Conservation (phyloP, 30 jellyfish, hydroid and myxozoan genomes). For the Aurelia sp. region DNA sequence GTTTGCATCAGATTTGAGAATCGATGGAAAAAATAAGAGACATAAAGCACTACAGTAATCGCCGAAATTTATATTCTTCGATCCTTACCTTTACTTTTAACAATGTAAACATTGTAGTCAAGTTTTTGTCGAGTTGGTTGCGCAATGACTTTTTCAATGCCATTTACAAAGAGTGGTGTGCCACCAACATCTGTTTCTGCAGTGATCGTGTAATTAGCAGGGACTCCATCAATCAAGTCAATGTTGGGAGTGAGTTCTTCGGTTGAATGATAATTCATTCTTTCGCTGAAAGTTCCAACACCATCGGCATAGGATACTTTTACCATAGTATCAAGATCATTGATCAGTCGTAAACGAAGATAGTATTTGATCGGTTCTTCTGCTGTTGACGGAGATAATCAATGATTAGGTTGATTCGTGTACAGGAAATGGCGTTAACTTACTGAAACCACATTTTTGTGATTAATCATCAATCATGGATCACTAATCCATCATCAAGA, state of each 20-base stretch:
- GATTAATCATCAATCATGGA: too few species aligned
- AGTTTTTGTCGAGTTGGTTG: conserved; percentile 29
- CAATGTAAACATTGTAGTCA: conserved; percentile 53
- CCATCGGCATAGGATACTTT: conserved; percentile 48
- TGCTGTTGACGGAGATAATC: conserved; percentile 7
- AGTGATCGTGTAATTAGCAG: conserved; percentile 55
- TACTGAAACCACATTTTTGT: too few species aligned
- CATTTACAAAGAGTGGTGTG: conserved; percentile 55
- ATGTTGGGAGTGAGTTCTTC: conserved; percentile 50
- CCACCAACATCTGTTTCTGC: conserved; percentile 22
- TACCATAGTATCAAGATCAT: conserved; percentile 54
- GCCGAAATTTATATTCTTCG: too few species aligned
- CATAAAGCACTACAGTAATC: too few species aligned
- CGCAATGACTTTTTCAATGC: conserved; percentile 29
- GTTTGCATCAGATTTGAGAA: too few species aligned
- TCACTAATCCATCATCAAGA: too few species aligned
- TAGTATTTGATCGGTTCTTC: conserved; percentile 46
- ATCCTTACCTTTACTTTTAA: conserved; percentile 40
- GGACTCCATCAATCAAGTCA: conserved; percentile 31
- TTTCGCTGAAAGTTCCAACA: conserved; percentile 16
- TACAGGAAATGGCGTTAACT: too few species aligned
- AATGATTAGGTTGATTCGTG: too few species aligned
- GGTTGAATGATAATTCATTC: conserved; percentile 16
- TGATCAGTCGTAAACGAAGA: conserved; percentile 73
- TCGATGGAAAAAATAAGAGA: too few species aligned